A percentile compares a stretch with the other conserved stretches of the same genome.
phyloP scores from a whole-genome alignment of 2,797 vertebrate genomes.

The Amphiprion clarkii region DNA sequence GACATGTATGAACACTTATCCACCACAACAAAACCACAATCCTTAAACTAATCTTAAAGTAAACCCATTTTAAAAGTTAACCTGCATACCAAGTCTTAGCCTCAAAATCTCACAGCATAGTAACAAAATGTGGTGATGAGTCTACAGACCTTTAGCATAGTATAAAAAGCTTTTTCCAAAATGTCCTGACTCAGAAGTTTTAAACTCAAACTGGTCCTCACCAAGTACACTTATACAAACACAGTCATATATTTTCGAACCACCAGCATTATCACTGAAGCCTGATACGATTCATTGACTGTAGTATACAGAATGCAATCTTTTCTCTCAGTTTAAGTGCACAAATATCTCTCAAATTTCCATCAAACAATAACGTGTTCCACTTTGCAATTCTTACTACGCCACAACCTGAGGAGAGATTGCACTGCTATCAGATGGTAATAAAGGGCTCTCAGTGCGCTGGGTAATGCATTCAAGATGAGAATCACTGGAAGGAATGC shows the following conservation, averaged over 20 bases:
- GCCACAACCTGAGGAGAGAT: conserved; percentile 22
- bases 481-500: conserved; percentile 10
- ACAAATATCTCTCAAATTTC: conserved; percentile 17
- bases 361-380: not conserved
- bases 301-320: not conserved
- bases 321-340: not conserved
- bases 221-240: not conserved
- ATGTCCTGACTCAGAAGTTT: not conserved
- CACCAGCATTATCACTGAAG: not conserved
- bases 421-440: conserved; percentile 27
- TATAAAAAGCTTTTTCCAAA: too few species aligned
- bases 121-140: too few species aligned
- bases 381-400: conserved; percentile 18
- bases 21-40: too few species aligned
- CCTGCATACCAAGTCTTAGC: not conserved
- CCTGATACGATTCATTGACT: not conserved
- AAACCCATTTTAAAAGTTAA: not conserved
- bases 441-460: conserved; percentile 16
- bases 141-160: too few species aligned
- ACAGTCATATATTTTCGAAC: not conserved
- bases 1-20: too few species aligned
- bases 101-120: not conserved
- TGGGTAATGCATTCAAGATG: conserved; percentile 37
- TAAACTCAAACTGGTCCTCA: not conserved
- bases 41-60: too few species aligned